A percentile compares a stretch with the other conserved stretches of the same genome.
phyloP scores from a whole-genome alignment of 2,113 vertebrate genomes.

The Aplodontia rufa region DNA sequence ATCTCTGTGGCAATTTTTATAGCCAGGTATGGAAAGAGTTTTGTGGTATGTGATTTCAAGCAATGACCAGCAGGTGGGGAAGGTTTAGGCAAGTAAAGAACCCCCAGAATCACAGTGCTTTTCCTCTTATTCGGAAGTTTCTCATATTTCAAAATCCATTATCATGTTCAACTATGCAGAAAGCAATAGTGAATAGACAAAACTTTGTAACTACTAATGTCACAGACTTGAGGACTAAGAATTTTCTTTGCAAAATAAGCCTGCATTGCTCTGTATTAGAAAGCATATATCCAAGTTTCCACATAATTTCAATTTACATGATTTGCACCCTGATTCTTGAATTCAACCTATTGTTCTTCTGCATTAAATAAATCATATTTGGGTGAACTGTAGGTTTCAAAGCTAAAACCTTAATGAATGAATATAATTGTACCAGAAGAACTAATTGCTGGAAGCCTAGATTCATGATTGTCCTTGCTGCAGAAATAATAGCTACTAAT shows the following conservation, averaged over 20 bases:
- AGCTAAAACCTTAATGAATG: background rate
- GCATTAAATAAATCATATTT: conserved; percentile 1
- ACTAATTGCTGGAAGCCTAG: background rate
- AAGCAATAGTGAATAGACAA: background rate
- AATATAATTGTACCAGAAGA: background rate
- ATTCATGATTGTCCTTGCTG: background rate
- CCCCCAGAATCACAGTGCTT: background rate
- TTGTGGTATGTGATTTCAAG: conserved; percentile 9
- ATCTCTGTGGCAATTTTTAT: background rate
- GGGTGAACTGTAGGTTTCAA: background rate
- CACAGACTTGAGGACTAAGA: background rate
- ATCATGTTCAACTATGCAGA: background rate
- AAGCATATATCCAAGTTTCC: background rate
- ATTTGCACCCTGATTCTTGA: background rate
- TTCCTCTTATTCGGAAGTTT: background rate
- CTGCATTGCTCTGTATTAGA: background rate
- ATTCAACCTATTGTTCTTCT: background rate
- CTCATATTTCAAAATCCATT: background rate
- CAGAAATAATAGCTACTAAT: background rate
- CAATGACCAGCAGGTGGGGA: background rate
- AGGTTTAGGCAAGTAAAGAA: background rate
- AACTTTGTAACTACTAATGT: background rate
- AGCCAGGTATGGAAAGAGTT: background rate
- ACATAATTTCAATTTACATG: background rate
- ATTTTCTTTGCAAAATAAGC: background rate